Percentiles rank a stretch among this genome's conserved stretches.
phyloP scores from a whole-genome alignment of 2,113 vertebrate genomes.

The Nyctibius bracteatus region DNA sequence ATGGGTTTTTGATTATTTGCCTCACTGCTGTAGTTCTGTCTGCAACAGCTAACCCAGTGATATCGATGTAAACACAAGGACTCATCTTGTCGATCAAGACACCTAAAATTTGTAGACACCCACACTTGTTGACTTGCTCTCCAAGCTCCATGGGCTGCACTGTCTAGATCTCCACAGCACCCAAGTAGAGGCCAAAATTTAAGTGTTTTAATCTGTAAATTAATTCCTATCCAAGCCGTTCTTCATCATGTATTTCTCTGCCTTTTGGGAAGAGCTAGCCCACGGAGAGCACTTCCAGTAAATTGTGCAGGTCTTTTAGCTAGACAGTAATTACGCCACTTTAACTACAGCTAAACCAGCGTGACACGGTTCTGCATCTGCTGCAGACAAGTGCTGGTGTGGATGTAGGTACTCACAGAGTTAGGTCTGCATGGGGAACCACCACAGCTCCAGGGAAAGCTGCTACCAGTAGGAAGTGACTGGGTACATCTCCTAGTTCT shows the following conservation, averaged over 20 bases:
- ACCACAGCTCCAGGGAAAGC: not conserved
- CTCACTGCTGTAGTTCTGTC: not conserved
- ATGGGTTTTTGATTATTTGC: not conserved
- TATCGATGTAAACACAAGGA: accelerated
- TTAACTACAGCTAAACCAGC: not conserved
- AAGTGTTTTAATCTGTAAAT: not conserved
- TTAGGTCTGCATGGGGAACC: not conserved
- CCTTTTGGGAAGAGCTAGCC: not conserved
- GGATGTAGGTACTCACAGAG: not conserved
- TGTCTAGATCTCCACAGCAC: not conserved
- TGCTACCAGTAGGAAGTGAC: not conserved
- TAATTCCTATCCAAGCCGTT: not conserved
- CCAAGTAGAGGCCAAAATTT: not conserved
- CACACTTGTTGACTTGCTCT: not conserved
- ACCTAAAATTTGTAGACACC: not conserved
- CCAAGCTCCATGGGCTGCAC: not conserved
- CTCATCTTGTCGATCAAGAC: not conserved
- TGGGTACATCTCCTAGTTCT: not conserved
- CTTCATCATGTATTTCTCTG: not conserved
- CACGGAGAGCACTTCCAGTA: not conserved
- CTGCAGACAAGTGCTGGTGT: not conserved
- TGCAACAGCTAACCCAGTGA: not conserved
- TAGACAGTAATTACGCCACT: not conserved
- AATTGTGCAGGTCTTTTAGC: not conserved
- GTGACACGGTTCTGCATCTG: not conserved